These are phyloP conservation scores for Lycophotia porphyrea DNA, from an alignment of 2,888 invertebrate genomes.

Conservation along the genomic window DNA sequence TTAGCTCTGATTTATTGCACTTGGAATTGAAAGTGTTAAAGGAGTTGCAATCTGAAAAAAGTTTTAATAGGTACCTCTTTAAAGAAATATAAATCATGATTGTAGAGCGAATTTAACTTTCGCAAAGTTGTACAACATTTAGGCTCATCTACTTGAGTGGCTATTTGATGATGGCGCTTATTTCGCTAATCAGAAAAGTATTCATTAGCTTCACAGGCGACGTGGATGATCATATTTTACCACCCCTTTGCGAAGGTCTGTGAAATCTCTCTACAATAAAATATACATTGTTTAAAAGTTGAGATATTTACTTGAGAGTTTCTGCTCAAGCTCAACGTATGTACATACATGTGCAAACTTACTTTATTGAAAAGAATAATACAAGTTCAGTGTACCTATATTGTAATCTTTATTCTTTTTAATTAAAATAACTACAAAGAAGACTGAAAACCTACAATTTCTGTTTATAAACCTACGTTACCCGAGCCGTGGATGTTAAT, in stretches of 20 bases:
- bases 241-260: slow-evolving; percentile 37
- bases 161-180: slow-evolving; percentile 85
- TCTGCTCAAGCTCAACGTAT: slow-evolving; percentile 10
- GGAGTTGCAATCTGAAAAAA: slow-evolving; percentile 90
- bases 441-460: background rate
- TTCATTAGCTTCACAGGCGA: slow-evolving; percentile 73
- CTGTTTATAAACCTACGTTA: background rate
- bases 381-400: background rate
- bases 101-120: slow-evolving; percentile 84
- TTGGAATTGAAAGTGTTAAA: slow-evolving; percentile 90
- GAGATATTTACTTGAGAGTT: slow-evolving; percentile 27
- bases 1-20: slow-evolving; percentile 89
- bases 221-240: slow-evolving; percentile 53
- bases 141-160: slow-evolving; percentile 83
- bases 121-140: slow-evolving; percentile 84
- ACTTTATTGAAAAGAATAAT: background rate
- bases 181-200: slow-evolving; percentile 77
- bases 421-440: background rate
- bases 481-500: background rate
- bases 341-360: background rate
- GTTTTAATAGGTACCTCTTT: slow-evolving; percentile 90
- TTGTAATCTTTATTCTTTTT: background rate
- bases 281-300: slow-evolving; percentile 28
- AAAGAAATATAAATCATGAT: slow-evolving; percentile 89
- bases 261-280: slow-evolving; percentile 24